phyloP scores from a whole-genome alignment of 2,113 vertebrate genomes.

The Tetraodon nigroviridis region DNA sequence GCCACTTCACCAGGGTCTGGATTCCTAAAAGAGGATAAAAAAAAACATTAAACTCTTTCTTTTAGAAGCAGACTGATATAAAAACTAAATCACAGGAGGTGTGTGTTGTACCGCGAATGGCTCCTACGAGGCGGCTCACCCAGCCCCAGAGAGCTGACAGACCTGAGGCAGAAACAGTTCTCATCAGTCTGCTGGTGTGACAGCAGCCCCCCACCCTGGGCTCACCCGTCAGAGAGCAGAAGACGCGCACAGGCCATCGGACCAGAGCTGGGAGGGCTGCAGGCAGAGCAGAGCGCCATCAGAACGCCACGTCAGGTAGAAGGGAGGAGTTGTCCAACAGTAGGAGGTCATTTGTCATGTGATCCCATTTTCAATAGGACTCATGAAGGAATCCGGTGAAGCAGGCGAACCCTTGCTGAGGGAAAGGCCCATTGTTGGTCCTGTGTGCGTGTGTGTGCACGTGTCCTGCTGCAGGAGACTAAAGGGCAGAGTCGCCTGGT shows the following conservation, averaged over 20 bases:
- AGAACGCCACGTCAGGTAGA: too few species aligned
- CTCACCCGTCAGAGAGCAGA: conserved; percentile 70
- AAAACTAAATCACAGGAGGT: background rate
- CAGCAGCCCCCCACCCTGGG: background rate
- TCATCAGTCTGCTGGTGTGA: background rate
- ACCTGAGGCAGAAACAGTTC: conserved; percentile 35
- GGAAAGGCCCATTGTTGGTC: background rate
- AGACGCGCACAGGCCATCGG: conserved; percentile 62
- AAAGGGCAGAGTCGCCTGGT: background rate
- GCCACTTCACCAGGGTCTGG: conserved; percentile 49
- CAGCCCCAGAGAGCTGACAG: conserved; percentile 64
- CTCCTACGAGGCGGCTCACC: conserved; percentile 59
- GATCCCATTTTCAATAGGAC: background rate
- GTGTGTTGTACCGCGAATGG: conserved; percentile 52
- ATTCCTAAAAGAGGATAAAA: conserved; percentile 45
- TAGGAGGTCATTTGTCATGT: background rate
- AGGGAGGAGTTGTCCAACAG: background rate
- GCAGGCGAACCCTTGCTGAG: background rate
- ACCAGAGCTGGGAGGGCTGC: conserved; percentile 64
- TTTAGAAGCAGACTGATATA: background rate
- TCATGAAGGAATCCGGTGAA: background rate
- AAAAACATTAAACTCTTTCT: background rate
- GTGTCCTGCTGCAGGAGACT: background rate
- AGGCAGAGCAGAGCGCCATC: background rate
- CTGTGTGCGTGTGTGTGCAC: background rate